Conservation (phyloP, 2,888 invertebrate species). For the Ypsolopha sequella region DNA sequence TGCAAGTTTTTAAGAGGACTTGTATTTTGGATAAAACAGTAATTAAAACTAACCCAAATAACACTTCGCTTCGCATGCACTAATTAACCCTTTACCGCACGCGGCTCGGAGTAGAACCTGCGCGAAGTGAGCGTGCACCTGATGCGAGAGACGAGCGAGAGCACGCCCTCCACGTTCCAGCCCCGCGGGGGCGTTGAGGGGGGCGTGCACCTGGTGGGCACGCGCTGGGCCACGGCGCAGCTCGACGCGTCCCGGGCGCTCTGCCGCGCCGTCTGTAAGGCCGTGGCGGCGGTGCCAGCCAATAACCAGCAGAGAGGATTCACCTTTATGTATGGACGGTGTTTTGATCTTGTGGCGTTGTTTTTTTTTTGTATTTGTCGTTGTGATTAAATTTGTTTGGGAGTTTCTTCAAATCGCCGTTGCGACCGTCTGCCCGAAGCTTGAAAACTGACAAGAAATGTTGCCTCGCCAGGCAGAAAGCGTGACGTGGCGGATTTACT, state of each 20-base stretch:
- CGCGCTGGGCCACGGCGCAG: conserved; percentile 86
- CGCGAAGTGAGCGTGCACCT: conserved; percentile 89
- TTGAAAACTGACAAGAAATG: background rate
- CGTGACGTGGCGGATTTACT: too few relatives aligned
- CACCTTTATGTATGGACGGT: conserved; percentile 75
- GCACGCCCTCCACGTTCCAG: conserved; percentile 77
- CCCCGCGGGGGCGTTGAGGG: conserved; percentile 42
- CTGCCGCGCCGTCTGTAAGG: conserved; percentile 80
- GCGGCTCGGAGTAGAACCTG: conserved; percentile 71
- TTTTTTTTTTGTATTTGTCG: conserved; percentile 7
- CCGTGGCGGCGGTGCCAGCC: conserved; percentile 76
- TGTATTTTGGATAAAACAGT: too few relatives aligned
- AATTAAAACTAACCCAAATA: too few relatives aligned
- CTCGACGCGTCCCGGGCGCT: conserved; percentile 83
- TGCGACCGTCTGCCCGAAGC: conserved; percentile 7
- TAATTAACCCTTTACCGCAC: too few relatives aligned
- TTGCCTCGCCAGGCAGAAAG: too few relatives aligned
- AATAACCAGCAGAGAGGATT: conserved; percentile 82
- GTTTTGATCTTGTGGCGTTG: conserved; percentile 1
- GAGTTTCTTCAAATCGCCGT: conserved; percentile 10
- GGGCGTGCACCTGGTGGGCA: conserved; percentile 82
- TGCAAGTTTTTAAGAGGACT: too few relatives aligned
- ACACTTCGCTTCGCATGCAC: too few relatives aligned
- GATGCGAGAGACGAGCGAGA: conserved; percentile 63
- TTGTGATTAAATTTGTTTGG: conserved; percentile 8